Conservation (phyloP, 1,140 invertebrate genomes). For the Eubasilissa regina region DNA sequence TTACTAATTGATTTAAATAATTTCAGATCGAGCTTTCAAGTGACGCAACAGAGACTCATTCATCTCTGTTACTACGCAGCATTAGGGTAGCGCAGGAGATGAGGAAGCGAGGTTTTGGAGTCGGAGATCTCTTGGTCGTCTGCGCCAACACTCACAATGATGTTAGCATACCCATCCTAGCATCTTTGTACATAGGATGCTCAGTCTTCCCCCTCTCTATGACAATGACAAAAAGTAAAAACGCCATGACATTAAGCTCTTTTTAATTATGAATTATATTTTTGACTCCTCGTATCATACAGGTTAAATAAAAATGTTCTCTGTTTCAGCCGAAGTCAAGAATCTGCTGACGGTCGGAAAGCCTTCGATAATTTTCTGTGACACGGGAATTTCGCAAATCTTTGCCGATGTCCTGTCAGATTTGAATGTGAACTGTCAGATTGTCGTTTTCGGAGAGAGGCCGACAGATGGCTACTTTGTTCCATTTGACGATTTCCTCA, state of each 20-base stretch:
- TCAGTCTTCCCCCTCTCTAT: constrained; percentile 15
- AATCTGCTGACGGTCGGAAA: background rate
- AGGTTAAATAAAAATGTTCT: background rate
- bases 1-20: no score
- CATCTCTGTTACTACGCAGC: constrained; percentile 32
- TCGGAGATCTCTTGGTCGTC: constrained; percentile 32
- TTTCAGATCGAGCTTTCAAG: constrained; percentile 30
- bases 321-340: constrained; percentile 21
- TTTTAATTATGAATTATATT: background rate
- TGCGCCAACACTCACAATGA: constrained; percentile 45
- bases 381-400: background rate
- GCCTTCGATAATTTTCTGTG: constrained; percentile 17
- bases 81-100: constrained; percentile 46
- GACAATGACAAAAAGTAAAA: constrained; percentile 42
- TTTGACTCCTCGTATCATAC: background rate
- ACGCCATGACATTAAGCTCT: background rate
- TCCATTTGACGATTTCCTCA: constrained; percentile 24
- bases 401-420: background rate
- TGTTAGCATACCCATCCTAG: constrained; percentile 36
- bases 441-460: background rate
- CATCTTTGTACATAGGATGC: constrained; percentile 38
- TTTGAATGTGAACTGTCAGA: background rate
- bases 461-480: background rate
- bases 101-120: constrained; percentile 30
- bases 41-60: constrained; percentile 21